A percentile compares a stretch with the other conserved stretches of the same genome.
Evolutionary conservation across 2,797 vertebrate genomes (phyloP).

Genomic region (Staurois parvus): DNA sequence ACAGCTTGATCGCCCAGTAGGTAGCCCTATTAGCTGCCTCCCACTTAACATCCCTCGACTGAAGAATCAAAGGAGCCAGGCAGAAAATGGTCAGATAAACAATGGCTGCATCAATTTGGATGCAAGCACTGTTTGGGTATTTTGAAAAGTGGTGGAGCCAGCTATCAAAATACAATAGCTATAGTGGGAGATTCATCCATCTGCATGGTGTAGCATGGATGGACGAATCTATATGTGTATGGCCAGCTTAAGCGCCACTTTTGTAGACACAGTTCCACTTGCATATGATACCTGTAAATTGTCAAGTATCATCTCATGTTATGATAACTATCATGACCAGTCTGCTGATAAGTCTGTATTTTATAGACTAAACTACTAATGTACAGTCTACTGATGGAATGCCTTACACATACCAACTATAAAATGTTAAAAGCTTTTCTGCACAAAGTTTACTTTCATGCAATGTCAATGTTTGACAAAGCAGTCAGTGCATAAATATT

Average conservation of each 20-base stretch:
- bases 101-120: no score
- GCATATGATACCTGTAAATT: background rate
- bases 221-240: no score
- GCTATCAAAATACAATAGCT: no score
- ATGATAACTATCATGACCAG: background rate
- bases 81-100: no score
- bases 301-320: background rate
- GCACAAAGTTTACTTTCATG: background rate
- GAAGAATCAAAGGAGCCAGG: no score
- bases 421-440: slow-evolving; percentile 34
- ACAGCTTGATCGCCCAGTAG: no score
- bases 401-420: background rate
- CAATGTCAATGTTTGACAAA: background rate
- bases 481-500: background rate
- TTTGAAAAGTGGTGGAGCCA: no score
- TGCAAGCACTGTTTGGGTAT: no score
- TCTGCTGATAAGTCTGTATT: background rate
- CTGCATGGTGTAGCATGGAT: no score
- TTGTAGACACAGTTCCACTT: background rate
- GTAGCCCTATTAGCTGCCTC: no score
- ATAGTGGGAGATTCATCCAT: no score
- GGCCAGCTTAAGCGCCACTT: background rate
- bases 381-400: background rate
- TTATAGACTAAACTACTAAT: background rate
- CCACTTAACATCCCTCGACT: no score